These are phyloP conservation scores for Candoia aspera DNA, from an alignment of 2,113 vertebrate species.

Conservation along the genomic window DNA sequence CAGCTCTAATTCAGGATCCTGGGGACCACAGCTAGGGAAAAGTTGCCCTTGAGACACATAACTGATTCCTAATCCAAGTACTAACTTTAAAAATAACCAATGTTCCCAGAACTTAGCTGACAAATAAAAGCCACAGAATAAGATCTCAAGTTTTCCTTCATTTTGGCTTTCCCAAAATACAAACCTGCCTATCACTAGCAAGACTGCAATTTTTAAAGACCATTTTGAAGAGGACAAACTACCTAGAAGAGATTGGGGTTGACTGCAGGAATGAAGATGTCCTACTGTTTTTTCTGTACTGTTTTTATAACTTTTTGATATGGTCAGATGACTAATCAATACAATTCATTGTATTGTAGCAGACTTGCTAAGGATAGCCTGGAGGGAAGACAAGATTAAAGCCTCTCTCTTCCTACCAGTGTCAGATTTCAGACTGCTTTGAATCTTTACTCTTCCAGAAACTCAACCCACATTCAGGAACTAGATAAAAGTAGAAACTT, in stretches of 20 bases:
- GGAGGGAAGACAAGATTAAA: background rate
- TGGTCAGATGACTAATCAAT: too few species aligned
- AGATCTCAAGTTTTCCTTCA: background rate
- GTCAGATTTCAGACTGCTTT: background rate
- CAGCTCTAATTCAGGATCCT: slow-evolving; percentile 47
- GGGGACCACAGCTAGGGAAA: background rate
- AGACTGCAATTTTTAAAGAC: background rate
- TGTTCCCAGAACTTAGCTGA: background rate
- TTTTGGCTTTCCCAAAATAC: background rate
- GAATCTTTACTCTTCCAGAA: background rate
- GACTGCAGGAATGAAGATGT: background rate
- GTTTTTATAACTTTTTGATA: background rate
- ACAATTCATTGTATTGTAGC: background rate
- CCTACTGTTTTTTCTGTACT: background rate
- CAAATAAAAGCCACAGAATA: background rate
- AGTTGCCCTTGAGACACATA: slow-evolving; percentile 15
- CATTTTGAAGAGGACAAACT: background rate
- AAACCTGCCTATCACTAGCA: background rate
- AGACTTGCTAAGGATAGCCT: background rate
- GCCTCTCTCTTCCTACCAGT: background rate
- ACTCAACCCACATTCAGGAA: background rate
- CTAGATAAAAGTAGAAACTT: background rate
- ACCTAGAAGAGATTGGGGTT: background rate
- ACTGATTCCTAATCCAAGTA: slow-evolving; percentile 21
- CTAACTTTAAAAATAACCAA: slow-evolving; percentile 17